Conservation (phyloP, 30 jellyfish, hydroid and myxozoan genomes). For the Sanderia malayensis region DNA sequence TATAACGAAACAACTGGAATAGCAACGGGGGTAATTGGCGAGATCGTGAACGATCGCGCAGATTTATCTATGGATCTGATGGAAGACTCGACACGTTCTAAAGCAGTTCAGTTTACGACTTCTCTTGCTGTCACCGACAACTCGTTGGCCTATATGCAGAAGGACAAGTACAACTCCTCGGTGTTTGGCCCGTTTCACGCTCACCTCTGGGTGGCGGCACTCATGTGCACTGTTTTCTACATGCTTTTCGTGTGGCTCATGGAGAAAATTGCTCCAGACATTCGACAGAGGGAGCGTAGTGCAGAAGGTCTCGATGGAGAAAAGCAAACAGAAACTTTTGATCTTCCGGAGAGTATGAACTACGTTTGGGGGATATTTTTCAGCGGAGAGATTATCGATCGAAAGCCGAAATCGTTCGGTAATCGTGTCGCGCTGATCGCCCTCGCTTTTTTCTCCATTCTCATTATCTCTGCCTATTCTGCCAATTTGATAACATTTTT, state of each 20-base stretch:
- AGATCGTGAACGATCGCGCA: slow-evolving; percentile 7
- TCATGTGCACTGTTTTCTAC: slow-evolving; percentile 12
- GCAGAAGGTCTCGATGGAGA: not conserved
- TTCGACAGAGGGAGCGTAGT: slow-evolving; percentile 10
- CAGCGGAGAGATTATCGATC: slow-evolving; percentile 59
- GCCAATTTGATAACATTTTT: slow-evolving; percentile 51
- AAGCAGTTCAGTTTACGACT: slow-evolving; percentile 3
- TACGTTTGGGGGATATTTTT: slow-evolving; percentile 50
- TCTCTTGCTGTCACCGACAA: not conserved
- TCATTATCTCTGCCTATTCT: slow-evolving; percentile 51
- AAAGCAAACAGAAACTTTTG: slow-evolving; percentile 1
- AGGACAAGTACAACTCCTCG: slow-evolving; percentile 6
- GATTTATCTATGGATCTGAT: slow-evolving; percentile 29
- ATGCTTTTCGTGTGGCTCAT: slow-evolving; percentile 21
- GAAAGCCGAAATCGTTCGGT: slow-evolving; percentile 42
- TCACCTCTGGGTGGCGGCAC: slow-evolving; percentile 17
- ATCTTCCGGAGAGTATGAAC: slow-evolving; percentile 30
- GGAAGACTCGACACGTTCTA: slow-evolving; percentile 8
- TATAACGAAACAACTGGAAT: slow-evolving; percentile 7
- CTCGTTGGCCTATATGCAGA: slow-evolving; percentile 37
- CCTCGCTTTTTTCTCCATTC: slow-evolving; percentile 25
- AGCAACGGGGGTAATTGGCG: slow-evolving; percentile 19
- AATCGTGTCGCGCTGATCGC: slow-evolving; percentile 35
- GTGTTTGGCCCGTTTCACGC: slow-evolving; percentile 50
- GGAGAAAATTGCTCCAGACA: slow-evolving; percentile 44